phyloP scores from a whole-genome alignment of 2,888 invertebrate species.

The Melinaea menophilus region DNA sequence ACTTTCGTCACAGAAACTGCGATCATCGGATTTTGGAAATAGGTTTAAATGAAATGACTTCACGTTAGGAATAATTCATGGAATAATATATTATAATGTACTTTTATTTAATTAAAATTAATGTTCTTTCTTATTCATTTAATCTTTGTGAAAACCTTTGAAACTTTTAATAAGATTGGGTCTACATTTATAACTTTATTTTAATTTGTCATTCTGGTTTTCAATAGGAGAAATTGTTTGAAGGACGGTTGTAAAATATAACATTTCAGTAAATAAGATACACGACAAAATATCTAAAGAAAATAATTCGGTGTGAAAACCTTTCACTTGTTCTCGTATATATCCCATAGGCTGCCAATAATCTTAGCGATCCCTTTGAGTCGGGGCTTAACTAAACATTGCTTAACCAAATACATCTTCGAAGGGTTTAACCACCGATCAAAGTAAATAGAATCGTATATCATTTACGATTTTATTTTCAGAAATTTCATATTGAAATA shows the following conservation, averaged over 20 bases:
- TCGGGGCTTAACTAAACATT: neutral
- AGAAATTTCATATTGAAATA: too few species aligned
- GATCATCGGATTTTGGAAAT: neutral
- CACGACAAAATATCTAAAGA: too few species aligned
- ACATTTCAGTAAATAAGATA: too few species aligned
- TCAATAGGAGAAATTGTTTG: too few species aligned
- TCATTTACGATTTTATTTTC: neutral
- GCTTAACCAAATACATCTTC: neutral
- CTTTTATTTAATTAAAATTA: too few species aligned
- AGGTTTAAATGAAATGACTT: neutral
- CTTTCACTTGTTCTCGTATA: neutral
- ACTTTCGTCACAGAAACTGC: neutral
- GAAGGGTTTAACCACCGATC: neutral
- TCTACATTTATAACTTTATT: too few species aligned
- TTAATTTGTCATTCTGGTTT: too few species aligned
- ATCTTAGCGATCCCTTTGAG: slow-evolving; percentile 3
- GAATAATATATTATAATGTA: too few species aligned
- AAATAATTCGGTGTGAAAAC: neutral
- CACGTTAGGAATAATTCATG: neutral
- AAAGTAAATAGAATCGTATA: slow-evolving; percentile 2
- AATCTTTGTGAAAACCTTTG: too few species aligned
- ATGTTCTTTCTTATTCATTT: too few species aligned
- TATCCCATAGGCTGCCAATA: slow-evolving; percentile 2
- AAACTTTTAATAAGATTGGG: too few species aligned
- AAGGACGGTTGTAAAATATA: too few species aligned